Conservation (phyloP, 1,140 invertebrate genomes). For the Zaprionus gabonicus region DNA sequence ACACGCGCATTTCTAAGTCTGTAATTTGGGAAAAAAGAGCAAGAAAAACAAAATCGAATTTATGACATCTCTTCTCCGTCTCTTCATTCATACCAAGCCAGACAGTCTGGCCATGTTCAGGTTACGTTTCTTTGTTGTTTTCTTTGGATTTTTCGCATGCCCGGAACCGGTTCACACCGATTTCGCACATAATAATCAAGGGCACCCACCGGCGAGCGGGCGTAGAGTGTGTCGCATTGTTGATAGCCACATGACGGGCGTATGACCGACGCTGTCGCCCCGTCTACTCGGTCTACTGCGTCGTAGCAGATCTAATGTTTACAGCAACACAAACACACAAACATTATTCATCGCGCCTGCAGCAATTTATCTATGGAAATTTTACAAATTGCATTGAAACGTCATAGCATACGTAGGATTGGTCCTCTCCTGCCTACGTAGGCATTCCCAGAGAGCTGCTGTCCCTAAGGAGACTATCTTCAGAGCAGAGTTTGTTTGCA, state of each 20-base stretch:
- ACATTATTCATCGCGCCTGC: slow-evolving; percentile 2
- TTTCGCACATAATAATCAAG: slow-evolving; percentile 66
- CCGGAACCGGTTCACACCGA: slow-evolving; percentile 58
- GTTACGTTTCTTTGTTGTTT: slow-evolving; percentile 36
- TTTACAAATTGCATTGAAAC: slow-evolving; percentile 39
- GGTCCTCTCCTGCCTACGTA: not conserved
- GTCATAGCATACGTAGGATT: slow-evolving; percentile 7
- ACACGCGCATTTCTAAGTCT: not conserved
- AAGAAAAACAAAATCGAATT: slow-evolving; percentile 32
- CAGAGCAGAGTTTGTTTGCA: not conserved
- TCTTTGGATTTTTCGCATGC: slow-evolving; percentile 44
- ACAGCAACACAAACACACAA: slow-evolving; percentile 10
- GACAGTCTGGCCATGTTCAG: slow-evolving; percentile 51
- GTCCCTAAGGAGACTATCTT: not conserved
- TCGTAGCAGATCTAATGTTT: slow-evolving; percentile 55
- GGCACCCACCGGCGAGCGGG: slow-evolving; percentile 19
- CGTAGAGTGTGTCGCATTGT: slow-evolving; percentile 9
- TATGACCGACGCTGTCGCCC: slow-evolving; percentile 49
- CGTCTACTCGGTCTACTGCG: slow-evolving; percentile 29
- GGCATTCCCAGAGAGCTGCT: not conserved
- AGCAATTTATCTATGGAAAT: slow-evolving; percentile 42
- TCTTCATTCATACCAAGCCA: slow-evolving; percentile 54
- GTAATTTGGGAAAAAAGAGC: not conserved
- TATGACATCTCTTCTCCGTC: slow-evolving; percentile 31
- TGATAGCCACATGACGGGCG: slow-evolving; percentile 76